Conservation (phyloP, 1,140 invertebrate genomes). For the Lasioglossum albipes region DNA sequence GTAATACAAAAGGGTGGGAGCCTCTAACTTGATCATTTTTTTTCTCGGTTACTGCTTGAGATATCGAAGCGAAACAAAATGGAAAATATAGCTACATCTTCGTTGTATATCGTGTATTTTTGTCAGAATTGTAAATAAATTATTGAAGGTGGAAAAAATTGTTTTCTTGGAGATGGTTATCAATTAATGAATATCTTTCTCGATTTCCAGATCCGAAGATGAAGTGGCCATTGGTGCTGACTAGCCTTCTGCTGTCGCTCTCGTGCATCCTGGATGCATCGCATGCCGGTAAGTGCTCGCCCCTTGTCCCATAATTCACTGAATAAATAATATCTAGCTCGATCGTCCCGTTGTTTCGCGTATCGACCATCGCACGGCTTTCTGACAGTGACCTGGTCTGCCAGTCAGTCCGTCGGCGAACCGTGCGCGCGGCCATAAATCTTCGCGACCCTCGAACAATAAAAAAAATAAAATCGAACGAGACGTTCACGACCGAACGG, state of each 20-base stretch:
- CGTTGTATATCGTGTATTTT: no score
- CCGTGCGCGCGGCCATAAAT: slow-evolving; percentile 11
- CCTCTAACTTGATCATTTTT: no score
- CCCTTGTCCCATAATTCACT: slow-evolving; percentile 21
- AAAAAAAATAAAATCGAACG: not conserved
- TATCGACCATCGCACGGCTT: slow-evolving; percentile 16
- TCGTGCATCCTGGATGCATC: slow-evolving; percentile 71
- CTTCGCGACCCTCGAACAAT: not conserved
- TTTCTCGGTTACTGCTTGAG: no score
- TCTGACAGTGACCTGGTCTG: no score
- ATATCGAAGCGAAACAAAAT: no score
- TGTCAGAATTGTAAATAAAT: no score
- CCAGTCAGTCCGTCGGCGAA: no score
- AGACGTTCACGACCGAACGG: not conserved
- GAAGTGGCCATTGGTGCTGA: slow-evolving; percentile 73
- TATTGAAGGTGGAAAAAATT: no score
- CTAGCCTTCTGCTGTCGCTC: slow-evolving; percentile 70
- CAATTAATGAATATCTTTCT: not conserved
- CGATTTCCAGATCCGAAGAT: slow-evolving; percentile 73
- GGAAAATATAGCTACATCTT: no score
- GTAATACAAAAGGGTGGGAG: no score
- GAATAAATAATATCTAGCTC: slow-evolving; percentile 38
- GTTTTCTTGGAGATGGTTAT: no score
- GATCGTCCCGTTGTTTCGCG: slow-evolving; percentile 23
- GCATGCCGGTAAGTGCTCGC: slow-evolving; percentile 67